phyloP scores from a whole-genome alignment of 2,113 vertebrate genomes.

The Mixornis gularis region DNA sequence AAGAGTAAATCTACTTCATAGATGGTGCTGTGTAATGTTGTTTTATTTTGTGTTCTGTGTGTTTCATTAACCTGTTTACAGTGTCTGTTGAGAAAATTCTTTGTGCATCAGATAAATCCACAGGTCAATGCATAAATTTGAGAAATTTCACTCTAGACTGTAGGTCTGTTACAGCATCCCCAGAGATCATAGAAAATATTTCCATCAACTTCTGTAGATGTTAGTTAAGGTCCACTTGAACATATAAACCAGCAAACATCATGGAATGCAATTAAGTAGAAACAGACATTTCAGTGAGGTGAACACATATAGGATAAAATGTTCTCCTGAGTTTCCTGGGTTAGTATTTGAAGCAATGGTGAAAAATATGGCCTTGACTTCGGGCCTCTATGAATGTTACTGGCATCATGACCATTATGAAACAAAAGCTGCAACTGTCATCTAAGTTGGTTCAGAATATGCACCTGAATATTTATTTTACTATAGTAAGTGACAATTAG shows the following conservation, averaged over 20 bases:
- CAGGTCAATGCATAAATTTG: neutral
- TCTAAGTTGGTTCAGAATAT: conserved; percentile 99
- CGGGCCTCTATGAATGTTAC: conserved; percentile 87
- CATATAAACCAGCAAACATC: neutral
- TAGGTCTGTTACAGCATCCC: neutral
- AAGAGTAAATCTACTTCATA: neutral
- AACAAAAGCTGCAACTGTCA: conserved; percentile 96
- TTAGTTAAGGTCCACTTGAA: neutral
- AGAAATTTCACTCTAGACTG: neutral
- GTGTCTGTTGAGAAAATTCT: neutral
- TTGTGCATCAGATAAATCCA: neutral
- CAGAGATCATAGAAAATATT: neutral
- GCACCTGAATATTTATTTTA: conserved; percentile 87
- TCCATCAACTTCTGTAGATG: neutral
- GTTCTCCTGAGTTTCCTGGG: neutral
- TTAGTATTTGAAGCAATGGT: conserved; percentile 84
- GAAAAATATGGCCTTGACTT: conserved; percentile 76
- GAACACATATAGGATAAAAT: neutral
- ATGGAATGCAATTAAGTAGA: neutral
- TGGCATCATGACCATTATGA: conserved; percentile 90
- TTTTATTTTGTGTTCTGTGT: conserved; percentile 1
- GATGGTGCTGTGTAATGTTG: neutral
- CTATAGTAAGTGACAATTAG: conserved; percentile 80
- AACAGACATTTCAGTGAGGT: neutral
- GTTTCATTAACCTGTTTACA: neutral